Conservation (phyloP, 1,140 invertebrate species). For the Leptinotarsa lineolata region DNA sequence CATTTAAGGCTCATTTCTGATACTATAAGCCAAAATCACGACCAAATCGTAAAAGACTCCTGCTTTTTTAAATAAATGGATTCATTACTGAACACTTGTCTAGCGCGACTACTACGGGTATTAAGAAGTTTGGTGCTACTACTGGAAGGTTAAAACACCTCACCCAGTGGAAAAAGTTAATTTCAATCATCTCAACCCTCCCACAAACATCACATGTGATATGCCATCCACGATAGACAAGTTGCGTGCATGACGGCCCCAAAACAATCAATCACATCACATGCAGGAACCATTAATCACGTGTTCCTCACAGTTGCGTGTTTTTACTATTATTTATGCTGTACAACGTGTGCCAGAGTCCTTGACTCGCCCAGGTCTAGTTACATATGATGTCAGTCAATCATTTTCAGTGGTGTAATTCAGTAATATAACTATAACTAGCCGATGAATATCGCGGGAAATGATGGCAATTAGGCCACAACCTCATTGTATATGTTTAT, state of each 20-base stretch:
- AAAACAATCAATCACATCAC: conserved; percentile 2
- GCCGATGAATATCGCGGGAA: neutral
- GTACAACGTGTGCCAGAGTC: neutral
- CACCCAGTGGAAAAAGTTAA: too few species aligned
- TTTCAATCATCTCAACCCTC: too few species aligned
- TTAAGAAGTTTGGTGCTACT: too few species aligned
- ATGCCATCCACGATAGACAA: neutral
- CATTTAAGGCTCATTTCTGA: too few species aligned
- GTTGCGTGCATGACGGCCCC: neutral
- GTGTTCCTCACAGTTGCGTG: neutral
- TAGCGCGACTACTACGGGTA: too few species aligned
- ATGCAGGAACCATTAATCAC: neutral
- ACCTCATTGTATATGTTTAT: neutral
- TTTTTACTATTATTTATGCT: neutral
- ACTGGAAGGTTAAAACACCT: too few species aligned
- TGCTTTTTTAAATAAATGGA: too few species aligned
- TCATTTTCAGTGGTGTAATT: neutral
- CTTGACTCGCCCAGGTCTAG: neutral
- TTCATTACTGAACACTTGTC: too few species aligned
- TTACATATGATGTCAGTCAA: conserved; percentile 6
- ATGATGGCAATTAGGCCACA: neutral
- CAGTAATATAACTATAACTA: neutral
- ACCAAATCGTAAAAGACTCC: too few species aligned
- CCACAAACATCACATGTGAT: neutral
- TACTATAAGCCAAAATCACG: too few species aligned